phyloP scores from a whole-genome alignment of 1,140 invertebrate species.

The Bombus waltoni region DNA sequence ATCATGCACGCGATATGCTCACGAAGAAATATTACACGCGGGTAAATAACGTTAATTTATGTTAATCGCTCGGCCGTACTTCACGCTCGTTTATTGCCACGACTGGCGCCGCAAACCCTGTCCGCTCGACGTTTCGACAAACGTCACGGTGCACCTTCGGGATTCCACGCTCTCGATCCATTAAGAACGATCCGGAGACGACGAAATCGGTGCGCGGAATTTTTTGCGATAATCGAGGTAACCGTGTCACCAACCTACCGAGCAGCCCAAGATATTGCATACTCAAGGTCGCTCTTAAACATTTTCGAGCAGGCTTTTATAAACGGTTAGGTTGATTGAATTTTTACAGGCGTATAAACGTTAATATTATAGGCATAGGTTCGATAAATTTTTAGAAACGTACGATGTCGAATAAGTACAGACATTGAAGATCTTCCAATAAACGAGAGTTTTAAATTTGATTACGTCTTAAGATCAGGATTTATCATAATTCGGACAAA shows the following conservation, averaged over 20 bases:
- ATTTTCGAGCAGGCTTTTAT: no score
- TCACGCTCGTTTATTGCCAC: constrained; percentile 47
- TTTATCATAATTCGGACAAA: no score
- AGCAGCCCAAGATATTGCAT: no score
- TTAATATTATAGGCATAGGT: no score
- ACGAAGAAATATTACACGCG: constrained; percentile 40
- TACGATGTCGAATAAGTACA: not conserved
- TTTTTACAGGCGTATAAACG: no score
- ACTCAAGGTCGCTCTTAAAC: no score
- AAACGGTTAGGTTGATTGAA: no score
- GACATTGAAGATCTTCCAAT: no score
- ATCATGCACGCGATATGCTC: constrained; percentile 43
- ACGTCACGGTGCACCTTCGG: not conserved
- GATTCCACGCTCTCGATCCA: not conserved
- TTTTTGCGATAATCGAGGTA: not conserved
- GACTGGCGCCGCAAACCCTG: constrained; percentile 23
- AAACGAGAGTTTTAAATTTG: no score
- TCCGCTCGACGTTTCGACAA: constrained; percentile 22
- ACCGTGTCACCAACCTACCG: not conserved
- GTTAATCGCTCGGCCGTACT: constrained; percentile 38
- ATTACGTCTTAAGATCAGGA: no score
- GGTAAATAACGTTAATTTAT: constrained; percentile 58
- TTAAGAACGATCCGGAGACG: not conserved
- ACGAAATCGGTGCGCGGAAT: no score
- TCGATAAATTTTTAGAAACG: not conserved